Evolutionary conservation across 2,113 vertebrate genomes (phyloP).

Genomic region (Caranx melampygus): DNA sequence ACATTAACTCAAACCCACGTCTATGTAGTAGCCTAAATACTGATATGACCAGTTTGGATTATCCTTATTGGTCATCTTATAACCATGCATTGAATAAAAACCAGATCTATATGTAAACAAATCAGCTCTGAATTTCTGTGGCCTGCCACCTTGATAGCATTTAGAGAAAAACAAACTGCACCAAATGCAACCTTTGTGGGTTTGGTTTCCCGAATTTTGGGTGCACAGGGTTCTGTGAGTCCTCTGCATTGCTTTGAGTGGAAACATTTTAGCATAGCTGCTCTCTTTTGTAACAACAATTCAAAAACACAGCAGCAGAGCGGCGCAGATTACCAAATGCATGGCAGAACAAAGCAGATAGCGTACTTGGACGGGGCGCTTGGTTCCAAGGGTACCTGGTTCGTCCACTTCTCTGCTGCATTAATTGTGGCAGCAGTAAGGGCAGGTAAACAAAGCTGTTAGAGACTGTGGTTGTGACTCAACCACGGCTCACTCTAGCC

Average conservation of each 20-base stretch:
- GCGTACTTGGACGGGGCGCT: slow-evolving; percentile 48
- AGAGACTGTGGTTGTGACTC: slow-evolving; percentile 68
- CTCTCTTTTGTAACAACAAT: slow-evolving; percentile 66
- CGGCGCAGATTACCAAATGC: slow-evolving; percentile 59
- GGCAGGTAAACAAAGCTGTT: slow-evolving; percentile 81
- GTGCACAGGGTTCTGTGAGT: slow-evolving; percentile 5
- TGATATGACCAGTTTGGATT: not conserved
- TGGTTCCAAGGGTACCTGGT: slow-evolving; percentile 62
- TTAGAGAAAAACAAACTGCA: not conserved
- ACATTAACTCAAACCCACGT: not conserved
- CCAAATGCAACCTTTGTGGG: not conserved
- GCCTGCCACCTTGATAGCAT: not conserved
- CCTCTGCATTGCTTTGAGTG: slow-evolving; percentile 59
- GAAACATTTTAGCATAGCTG: slow-evolving; percentile 63
- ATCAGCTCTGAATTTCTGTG: not conserved
- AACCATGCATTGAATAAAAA: not conserved
- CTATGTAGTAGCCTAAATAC: not conserved
- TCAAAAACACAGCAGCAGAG: slow-evolving; percentile 56
- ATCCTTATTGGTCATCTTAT: not conserved
- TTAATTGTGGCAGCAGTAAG: slow-evolving; percentile 70
- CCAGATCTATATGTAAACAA: not conserved
- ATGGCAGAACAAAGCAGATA: slow-evolving; percentile 52
- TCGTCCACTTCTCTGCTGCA: slow-evolving; percentile 67
- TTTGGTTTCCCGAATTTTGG: slow-evolving; percentile 37
- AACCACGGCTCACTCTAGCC: slow-evolving; percentile 48